Conservation (phyloP, 1,140 invertebrate genomes). For the Lepeophtheirus salmonis region DNA sequence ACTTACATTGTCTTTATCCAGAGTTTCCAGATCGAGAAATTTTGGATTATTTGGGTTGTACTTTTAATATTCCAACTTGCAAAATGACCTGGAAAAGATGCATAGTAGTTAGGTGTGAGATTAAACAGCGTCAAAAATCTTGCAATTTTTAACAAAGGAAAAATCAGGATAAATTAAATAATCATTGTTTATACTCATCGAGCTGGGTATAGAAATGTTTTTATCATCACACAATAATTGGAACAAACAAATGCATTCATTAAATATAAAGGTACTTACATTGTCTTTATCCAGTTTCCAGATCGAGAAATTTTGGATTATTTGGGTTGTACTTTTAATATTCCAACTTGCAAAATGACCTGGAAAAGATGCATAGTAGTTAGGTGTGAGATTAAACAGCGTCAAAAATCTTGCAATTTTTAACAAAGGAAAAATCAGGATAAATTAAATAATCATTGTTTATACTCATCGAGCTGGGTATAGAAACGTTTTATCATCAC, state of each 20-base stretch:
- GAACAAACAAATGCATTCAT: not conserved
- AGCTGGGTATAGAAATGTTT: not conserved
- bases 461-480: no score
- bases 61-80: not conserved
- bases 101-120: no score
- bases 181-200: not conserved
- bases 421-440: no score
- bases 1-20: not conserved
- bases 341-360: not conserved
- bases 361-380: not conserved
- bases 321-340: not conserved
- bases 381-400: no score
- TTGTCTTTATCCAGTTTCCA: no score
- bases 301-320: no score
- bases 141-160: no score
- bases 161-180: not conserved
- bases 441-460: no score
- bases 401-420: no score
- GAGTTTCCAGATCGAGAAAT: not conserved
- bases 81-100: no score
- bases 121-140: no score
- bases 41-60: not conserved
- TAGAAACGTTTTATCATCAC: no score
- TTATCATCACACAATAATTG: not conserved
- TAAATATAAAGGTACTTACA: not conserved